These are phyloP conservation scores for Vanessa atalanta DNA, from an alignment of 1,140 invertebrate genomes.

Conservation along the genomic window DNA sequence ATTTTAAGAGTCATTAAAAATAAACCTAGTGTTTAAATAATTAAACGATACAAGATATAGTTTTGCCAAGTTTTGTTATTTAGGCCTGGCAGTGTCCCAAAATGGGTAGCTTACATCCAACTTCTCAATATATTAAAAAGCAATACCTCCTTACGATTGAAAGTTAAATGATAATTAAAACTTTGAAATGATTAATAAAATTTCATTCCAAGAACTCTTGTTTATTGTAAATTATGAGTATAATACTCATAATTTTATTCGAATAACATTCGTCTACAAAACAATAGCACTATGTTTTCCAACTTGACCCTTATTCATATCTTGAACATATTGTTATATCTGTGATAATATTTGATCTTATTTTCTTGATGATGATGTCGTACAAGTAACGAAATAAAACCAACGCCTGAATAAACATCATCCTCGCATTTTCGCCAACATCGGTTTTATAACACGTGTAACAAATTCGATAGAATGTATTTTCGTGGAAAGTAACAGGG, in stretches of 20 bases:
- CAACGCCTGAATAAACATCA: background rate
- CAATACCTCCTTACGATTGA: background rate
- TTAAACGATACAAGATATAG: background rate
- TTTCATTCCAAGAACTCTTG: too few species aligned
- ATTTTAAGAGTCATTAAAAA: background rate
- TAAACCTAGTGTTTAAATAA: conserved; percentile 6
- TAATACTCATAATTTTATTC: too few species aligned
- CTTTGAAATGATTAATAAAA: too few species aligned
- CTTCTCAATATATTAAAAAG: background rate
- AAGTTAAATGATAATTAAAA: background rate
- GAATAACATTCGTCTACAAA: too few species aligned
- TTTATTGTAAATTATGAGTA: too few species aligned
- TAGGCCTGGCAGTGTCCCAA: background rate
- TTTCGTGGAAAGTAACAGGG: background rate
- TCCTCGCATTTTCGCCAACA: background rate
- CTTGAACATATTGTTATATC: too few species aligned
- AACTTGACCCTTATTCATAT: too few species aligned
- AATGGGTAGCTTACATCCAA: background rate
- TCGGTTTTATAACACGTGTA: background rate
- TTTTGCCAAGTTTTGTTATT: conserved; percentile 4
- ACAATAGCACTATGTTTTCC: too few species aligned
- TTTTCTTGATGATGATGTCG: too few species aligned
- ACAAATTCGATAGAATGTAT: background rate
- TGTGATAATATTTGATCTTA: too few species aligned
- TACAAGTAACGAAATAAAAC: background rate